A percentile compares a stretch with the other conserved stretches of the same genome.
Evolutionary conservation across 2,113 vertebrate species (phyloP).

Genomic region (Tilapia sparmanii): DNA sequence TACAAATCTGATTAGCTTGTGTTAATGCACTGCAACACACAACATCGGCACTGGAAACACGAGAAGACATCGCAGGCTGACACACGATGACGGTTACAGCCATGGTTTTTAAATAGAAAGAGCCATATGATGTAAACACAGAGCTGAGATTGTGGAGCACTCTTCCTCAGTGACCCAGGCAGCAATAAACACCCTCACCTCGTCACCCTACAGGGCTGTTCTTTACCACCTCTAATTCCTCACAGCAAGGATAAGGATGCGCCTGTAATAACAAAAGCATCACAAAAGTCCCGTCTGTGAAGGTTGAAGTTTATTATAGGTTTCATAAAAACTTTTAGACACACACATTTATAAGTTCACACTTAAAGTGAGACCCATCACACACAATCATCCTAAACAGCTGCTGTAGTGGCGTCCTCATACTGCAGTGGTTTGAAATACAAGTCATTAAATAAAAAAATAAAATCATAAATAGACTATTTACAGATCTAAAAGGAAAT

Average conservation of each 20-base stretch:
- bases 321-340: not conserved
- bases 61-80: not conserved
- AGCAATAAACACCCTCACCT: not conserved
- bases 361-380: conserved; percentile 20
- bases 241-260: not conserved
- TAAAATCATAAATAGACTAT: conserved; percentile 57
- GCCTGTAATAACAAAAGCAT: not conserved
- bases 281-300: not conserved
- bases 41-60: not conserved
- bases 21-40: not conserved
- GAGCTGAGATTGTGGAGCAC: not conserved
- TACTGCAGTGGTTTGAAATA: conserved; percentile 15
- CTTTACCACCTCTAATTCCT: not conserved
- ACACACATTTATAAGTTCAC: conserved; percentile 39
- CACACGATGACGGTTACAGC: not conserved
- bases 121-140: not conserved
- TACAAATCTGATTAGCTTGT: not conserved
- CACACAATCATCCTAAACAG: conserved; percentile 12
- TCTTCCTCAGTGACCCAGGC: not conserved
- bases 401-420: not conserved
- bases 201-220: not conserved
- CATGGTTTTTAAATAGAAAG: not conserved
- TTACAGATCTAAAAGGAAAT: conserved; percentile 47
- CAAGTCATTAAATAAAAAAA: conserved; percentile 1
- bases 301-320: conserved; percentile 44